Percentiles rank a stretch among this genome's conserved stretches.
Evolutionary conservation across 2,888 invertebrate genomes (phyloP).

Genomic region (Ornithoptera priamus): DNA sequence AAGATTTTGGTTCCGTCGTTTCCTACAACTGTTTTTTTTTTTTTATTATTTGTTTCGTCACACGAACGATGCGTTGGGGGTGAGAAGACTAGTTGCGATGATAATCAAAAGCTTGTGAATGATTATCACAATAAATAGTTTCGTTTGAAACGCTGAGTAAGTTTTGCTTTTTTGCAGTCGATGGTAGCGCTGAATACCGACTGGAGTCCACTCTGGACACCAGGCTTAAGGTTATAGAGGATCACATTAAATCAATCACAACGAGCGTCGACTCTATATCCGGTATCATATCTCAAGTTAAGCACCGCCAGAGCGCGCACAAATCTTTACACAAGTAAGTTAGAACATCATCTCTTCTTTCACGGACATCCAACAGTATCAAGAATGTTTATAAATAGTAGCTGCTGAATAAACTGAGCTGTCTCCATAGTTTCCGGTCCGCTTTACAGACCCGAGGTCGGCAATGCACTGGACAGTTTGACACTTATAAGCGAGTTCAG

Average conservation of each 20-base stretch:
- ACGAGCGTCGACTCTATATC: slow-evolving; percentile 61
- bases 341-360: too few relatives aligned
- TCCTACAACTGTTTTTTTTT: too few relatives aligned
- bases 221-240: slow-evolving; percentile 53
- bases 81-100: too few relatives aligned
- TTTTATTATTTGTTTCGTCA: too few relatives aligned
- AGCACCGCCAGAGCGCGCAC: slow-evolving; percentile 50
- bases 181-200: slow-evolving; percentile 44
- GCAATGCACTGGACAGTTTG: slow-evolving; percentile 43
- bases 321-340: slow-evolving; percentile 49
- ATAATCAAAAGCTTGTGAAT: too few relatives aligned
- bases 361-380: too few relatives aligned
- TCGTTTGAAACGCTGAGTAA: background rate
- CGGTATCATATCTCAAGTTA: slow-evolving; percentile 64
- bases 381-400: too few relatives aligned
- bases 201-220: slow-evolving; percentile 47
- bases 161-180: slow-evolving; percentile 39
- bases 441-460: slow-evolving; percentile 8
- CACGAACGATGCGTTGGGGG: too few relatives aligned
- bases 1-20: too few relatives aligned
- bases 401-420: too few relatives aligned
- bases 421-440: background rate
- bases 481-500: slow-evolving; percentile 61
- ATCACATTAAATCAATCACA: slow-evolving; percentile 51
- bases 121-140: too few relatives aligned